Percentiles rank a stretch among this genome's conserved stretches.
Conservation (phyloP, 2,797 vertebrate genomes). For the Sebastes paucispinis region DNA sequence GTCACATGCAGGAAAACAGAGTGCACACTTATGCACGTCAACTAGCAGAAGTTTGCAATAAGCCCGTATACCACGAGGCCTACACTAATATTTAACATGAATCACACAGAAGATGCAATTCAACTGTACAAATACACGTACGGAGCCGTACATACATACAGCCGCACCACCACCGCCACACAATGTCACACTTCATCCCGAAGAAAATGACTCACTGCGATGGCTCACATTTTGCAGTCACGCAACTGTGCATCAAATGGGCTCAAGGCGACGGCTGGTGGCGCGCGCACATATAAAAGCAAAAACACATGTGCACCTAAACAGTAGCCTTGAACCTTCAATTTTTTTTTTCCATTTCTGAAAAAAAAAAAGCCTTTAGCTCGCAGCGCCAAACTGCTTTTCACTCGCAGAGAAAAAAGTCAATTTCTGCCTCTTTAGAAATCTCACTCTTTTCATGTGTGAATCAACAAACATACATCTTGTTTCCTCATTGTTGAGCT, state of each 20-base stretch:
- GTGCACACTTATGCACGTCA: not conserved
- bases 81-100: conserved; percentile 28
- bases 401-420: conserved; percentile 19
- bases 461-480: conserved; percentile 9
- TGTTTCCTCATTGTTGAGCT: conserved; percentile 3
- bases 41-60: conserved; percentile 5
- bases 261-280: conserved; percentile 57
- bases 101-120: conserved; percentile 15
- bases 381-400: conserved; percentile 21
- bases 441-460: conserved; percentile 21
- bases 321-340: conserved; percentile 47
- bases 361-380: conserved; percentile 1
- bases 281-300: conserved; percentile 27
- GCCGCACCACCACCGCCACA: conserved; percentile 24
- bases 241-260: conserved; percentile 58
- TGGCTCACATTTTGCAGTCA: conserved; percentile 60
- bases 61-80: not conserved
- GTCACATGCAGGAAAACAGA: conserved; percentile 15
- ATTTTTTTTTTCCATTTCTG: not conserved
- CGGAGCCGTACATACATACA: conserved; percentile 42
- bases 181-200: conserved; percentile 64
- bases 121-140: conserved; percentile 14
- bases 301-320: conserved; percentile 34
- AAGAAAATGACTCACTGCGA: conserved; percentile 65
- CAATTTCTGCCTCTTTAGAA: conserved; percentile 34